Base-by-base conservation (phyloP, 1,140 invertebrate genomes). In the Panulirus ornatus region DNA sequence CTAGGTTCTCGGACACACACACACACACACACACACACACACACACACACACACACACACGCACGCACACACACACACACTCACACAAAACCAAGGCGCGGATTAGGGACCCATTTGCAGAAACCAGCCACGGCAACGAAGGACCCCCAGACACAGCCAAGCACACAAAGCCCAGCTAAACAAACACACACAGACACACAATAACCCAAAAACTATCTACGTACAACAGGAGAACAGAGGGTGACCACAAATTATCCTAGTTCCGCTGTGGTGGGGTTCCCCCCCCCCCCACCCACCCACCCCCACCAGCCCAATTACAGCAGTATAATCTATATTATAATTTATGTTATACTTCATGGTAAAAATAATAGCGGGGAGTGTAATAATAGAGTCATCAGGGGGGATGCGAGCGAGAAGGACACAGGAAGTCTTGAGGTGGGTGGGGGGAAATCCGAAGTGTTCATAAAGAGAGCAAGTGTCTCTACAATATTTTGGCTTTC, bases 311-410 rank as follows among this genome's bases (percentile, higher is more conserved):
- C n/a, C 2, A 79, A 44, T 63, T 63, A 44, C 81, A 70, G 19
- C 42, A 54, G 38, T 84, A 38, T 84, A 66, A 84, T 84, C 70
- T 84, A 84, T 84, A 51, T 30, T 42, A 84, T 84, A 84, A 84
- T 84, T 84, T 40, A 66, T 84, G 42, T 58, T 36, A 84, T 84
- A 84, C 70, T 66, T 36, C 79, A 27, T 16, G 22, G 78, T 19
- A n/a, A 34, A 51, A 81, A 81, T 81, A 51, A 51, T 22, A 51
- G 78, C 8, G 36, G 36, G 34, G 30, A 27, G 8, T 1, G 22
- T 38, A 83, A 83, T 83, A 66, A 83, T 51, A 66, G 81, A 22
- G 51, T 66, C 36, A 83, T 40, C 34, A 66, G 44, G 34, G 40
- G n/a, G n/a, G n/a, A n/a, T n/a, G n/a, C n/a, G n/a, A n/a, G n/a